A percentile compares a stretch with the other conserved stretches of the same genome.
These are phyloP conservation scores for Lycodopsis pacificus DNA, from an alignment of 2,797 vertebrate genomes.

Conservation along the genomic window DNA sequence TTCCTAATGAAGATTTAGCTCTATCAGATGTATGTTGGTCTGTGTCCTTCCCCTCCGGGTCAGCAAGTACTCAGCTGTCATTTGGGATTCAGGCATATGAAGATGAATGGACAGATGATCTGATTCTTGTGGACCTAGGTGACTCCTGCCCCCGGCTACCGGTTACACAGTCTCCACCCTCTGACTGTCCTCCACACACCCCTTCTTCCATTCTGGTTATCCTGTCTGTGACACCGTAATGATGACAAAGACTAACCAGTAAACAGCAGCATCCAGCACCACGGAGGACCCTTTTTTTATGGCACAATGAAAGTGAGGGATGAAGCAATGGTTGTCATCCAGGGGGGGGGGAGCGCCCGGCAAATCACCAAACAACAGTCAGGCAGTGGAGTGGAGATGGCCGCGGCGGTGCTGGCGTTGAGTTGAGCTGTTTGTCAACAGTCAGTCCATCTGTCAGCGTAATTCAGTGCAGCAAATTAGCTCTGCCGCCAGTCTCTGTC, in stretches of 20 bases:
- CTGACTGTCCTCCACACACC: slow-evolving; percentile 39
- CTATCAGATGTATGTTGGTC: slow-evolving; percentile 31
- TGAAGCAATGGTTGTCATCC: slow-evolving; percentile 77
- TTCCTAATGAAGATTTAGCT: slow-evolving; percentile 49
- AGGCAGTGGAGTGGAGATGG: slow-evolving; percentile 56
- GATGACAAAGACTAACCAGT: slow-evolving; percentile 83
- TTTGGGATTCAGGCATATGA: slow-evolving; percentile 73
- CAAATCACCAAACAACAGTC: slow-evolving; percentile 76
- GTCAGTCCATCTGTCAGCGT: slow-evolving; percentile 78
- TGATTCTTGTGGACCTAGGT: slow-evolving; percentile 69
- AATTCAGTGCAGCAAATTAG: slow-evolving; percentile 71
- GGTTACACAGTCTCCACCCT: slow-evolving; percentile 53
- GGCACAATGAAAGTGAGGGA: slow-evolving; percentile 83
- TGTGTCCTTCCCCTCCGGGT: slow-evolving; percentile 56
- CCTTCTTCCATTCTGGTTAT: slow-evolving; percentile 65
- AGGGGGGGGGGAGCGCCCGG: slow-evolving; percentile 46
- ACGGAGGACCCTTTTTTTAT: slow-evolving; percentile 76
- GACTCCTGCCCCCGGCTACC: slow-evolving; percentile 56
- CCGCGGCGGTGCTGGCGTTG: slow-evolving; percentile 52
- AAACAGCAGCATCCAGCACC: slow-evolving; percentile 72
- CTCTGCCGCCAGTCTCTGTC: slow-evolving; percentile 44
- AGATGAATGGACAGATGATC: slow-evolving; percentile 81
- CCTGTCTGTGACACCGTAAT: slow-evolving; percentile 79
- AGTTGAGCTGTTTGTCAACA: slow-evolving; percentile 83
- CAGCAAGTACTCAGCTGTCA: slow-evolving; percentile 62